phyloP scores from a whole-genome alignment of 1,140 invertebrate species.

The Polyergus mexicanus region DNA sequence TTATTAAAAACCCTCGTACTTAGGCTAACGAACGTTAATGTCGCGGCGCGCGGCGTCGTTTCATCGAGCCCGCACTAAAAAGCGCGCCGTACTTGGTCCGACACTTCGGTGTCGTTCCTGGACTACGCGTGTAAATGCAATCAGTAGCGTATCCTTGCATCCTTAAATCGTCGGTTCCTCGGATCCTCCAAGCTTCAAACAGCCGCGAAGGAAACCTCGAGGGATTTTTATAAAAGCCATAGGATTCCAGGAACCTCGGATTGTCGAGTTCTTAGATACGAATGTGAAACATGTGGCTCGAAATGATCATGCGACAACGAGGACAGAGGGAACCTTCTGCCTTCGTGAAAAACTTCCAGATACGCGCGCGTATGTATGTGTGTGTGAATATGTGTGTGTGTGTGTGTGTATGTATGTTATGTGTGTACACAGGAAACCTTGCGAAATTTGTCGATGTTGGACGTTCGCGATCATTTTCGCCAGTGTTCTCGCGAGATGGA shows the following conservation, averaged over 20 bases:
- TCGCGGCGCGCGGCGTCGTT: conserved; percentile 25
- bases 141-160: conserved; percentile 41
- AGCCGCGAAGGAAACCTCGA: background rate
- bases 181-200: background rate
- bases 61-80: conserved; percentile 45
- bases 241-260: background rate
- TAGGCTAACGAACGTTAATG: conserved; percentile 57
- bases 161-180: conserved; percentile 10
- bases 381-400: background rate
- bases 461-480: conserved; percentile 35
- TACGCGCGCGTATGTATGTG: background rate
- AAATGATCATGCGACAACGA: conserved; percentile 43
- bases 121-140: conserved; percentile 58
- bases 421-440: conserved; percentile 38
- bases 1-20: conserved; percentile 56
- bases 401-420: no score
- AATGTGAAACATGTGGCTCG: conserved; percentile 31
- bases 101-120: background rate
- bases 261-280: conserved; percentile 42
- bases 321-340: conserved; percentile 60
- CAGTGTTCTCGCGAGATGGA: conserved; percentile 30
- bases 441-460: conserved; percentile 29
- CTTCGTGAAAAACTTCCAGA: conserved; percentile 39
- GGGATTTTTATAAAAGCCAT: background rate
- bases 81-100: conserved; percentile 9